Percentiles rank a stretch among this genome's conserved stretches.
Evolutionary conservation across 1,140 invertebrate species (phyloP).

Genomic region (Zaprionus vittiger): DNA sequence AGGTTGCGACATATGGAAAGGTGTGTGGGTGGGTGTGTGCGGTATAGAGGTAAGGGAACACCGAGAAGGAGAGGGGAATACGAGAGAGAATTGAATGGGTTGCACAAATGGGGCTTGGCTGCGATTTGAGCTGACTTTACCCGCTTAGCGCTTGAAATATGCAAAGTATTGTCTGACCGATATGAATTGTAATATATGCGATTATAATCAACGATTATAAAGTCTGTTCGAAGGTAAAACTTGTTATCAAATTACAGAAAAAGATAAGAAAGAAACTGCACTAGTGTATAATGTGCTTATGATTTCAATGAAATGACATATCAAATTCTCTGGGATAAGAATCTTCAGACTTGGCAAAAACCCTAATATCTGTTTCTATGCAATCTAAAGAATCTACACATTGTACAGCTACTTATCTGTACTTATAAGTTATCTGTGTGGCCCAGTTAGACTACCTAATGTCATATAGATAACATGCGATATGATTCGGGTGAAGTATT

Average conservation of each 20-base stretch:
- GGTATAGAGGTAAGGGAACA: background rate
- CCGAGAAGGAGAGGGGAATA: background rate
- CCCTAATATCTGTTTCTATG: background rate
- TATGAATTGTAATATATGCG: slow-evolving; percentile 12
- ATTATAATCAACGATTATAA: slow-evolving; percentile 10
- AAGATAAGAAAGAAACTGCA: background rate
- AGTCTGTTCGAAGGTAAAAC: slow-evolving; percentile 8
- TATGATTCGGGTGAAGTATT: background rate
- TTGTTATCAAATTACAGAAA: slow-evolving; percentile 12
- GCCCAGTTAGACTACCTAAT: background rate
- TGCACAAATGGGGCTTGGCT: slow-evolving; percentile 25
- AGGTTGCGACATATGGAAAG: slow-evolving; percentile 51
- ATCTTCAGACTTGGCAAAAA: background rate
- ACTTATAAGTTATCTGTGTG: slow-evolving; percentile 1
- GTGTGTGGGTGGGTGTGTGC: slow-evolving; percentile 8
- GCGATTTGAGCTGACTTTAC: slow-evolving; percentile 18
- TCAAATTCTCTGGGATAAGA: background rate
- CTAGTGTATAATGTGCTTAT: no score
- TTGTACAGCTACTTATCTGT: background rate
- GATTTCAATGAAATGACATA: background rate
- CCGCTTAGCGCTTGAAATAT: slow-evolving; percentile 40
- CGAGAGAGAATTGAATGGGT: slow-evolving; percentile 39
- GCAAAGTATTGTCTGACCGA: slow-evolving; percentile 23
- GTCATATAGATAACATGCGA: slow-evolving; percentile 1
- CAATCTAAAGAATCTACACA: background rate